Base-by-base conservation (phyloP, 2,797 vertebrate genomes). In the Acrocephalus scirpaceus region DNA sequence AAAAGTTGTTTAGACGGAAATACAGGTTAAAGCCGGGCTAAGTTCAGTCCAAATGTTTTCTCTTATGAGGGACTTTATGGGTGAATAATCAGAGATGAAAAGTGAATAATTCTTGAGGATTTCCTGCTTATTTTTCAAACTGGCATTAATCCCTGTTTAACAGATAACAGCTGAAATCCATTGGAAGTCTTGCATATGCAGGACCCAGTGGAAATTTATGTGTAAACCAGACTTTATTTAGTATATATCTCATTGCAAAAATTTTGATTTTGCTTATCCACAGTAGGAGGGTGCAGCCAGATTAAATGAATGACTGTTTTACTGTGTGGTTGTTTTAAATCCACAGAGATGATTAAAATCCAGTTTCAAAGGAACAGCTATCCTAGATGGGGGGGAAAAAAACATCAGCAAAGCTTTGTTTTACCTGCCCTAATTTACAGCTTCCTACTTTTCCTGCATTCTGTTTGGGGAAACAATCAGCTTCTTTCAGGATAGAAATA, bases 271-370 rank as follows among this genome's bases (percentile, higher is more conserved):
- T 82, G 79, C 94, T 92, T 95, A 87, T 97, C 95, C 94, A 92
- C 95, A 92, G 95, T n/a, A 91, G 15, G 65, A 97, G 96, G 88
- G 94, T 76, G 95, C 96, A 97, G 97, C 95, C 95, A 97, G 94
- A 95, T 98, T 98, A 98, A 97, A 98, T 98, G 97, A 98, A 97
- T 93, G 96, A 97, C 67, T 85, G 40, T 79, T 98, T 98, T 97
- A 98, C 97, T 97, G 95, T 92, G 97, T 95, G 98, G 98, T 95
- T 98, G 32, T 97, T 97, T 97, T 96, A 97, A 97, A 98, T 94
- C 97, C 97, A 97, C 96, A 95, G 96, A 96, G 93, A 96, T 95
- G 72, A 97, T 95, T 94, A 89, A 96, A 98, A 97, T 88, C 92
- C 40, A 91, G 95, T 98, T 98, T 94, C 97, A 97, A 98, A 97